Base-by-base conservation (phyloP, 2,797 vertebrate genomes). In the Lates japonicus region DNA sequence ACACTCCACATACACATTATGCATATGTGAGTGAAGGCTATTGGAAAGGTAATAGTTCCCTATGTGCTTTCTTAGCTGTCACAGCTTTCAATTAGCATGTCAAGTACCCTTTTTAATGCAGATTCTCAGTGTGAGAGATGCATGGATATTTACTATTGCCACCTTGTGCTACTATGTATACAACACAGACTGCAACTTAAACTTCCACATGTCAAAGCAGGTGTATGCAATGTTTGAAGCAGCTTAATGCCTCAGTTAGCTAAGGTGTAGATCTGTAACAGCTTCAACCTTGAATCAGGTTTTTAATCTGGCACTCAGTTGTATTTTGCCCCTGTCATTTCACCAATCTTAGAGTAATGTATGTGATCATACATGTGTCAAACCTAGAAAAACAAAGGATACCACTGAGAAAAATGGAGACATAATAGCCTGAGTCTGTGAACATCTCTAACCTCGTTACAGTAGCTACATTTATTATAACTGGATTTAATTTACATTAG, bases 1-100 rank as follows among this genome's bases (percentile, higher is more conserved):
- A 81, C 25, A 80, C 16, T 55, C 57, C 44, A 46, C 65, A 83
- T 82, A 84, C 74, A 65, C 70, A 86, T 33, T 29, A 22, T 0
- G 7, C 19, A 39, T 46, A 12, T 22, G 8, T 25, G 20, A 67
- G 20, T 55, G 22, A 74, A 69, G 76, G 37, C 31, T 74, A 52
- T 70, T 55, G 4, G 33, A 77, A 63, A 80, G 51, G n/a, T 54
- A n/a, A 72, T 48, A 16, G 42, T 64, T 85, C 54, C 17, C 19
- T 20, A 4, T 12, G 12, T 8, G 9, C 1, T 37, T 8, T 37
- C 37, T 37, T 41, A 54, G 64, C 37, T 5, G 13, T 48, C 35
- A 17, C 17, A 22, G 62, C 60, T 49, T 80, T 58, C 19, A 25
- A 22, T 57, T 19, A 35, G 52, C 41, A 35, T 84, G 41, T 76